A percentile compares a stretch with the other conserved stretches of the same genome.
Conservation (phyloP, 2,797 vertebrate species). For the Synanceia verrucosa region DNA sequence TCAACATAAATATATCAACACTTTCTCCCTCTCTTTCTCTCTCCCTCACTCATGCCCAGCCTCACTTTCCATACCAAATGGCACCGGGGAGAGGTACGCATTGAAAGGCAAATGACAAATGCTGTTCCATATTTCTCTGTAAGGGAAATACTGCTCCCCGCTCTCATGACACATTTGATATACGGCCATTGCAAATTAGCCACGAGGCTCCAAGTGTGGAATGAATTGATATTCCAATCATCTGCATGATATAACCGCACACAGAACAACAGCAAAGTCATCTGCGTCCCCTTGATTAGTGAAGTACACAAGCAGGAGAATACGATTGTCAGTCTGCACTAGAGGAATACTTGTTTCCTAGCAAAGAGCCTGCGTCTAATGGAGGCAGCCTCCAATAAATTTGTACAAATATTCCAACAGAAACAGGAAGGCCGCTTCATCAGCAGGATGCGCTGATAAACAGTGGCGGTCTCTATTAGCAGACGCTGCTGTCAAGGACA, state of each 20-base stretch:
- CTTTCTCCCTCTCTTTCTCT: slow-evolving; percentile 18
- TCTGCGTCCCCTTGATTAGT: slow-evolving; percentile 74
- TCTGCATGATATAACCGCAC: slow-evolving; percentile 70
- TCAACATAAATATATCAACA: slow-evolving; percentile 45
- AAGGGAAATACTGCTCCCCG: slow-evolving; percentile 41
- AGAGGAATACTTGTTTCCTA: slow-evolving; percentile 56
- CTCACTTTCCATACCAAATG: slow-evolving; percentile 32
- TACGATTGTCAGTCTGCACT: slow-evolving; percentile 68
- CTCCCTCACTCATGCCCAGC: background rate
- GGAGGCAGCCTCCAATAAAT: slow-evolving; percentile 64
- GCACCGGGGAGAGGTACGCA: slow-evolving; percentile 28
- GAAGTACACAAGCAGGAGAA: slow-evolving; percentile 69
- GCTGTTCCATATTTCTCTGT: slow-evolving; percentile 43
- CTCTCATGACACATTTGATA: slow-evolving; percentile 66
- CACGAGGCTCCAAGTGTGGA: slow-evolving; percentile 61
- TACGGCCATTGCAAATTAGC: slow-evolving; percentile 71
- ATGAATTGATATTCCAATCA: slow-evolving; percentile 77
- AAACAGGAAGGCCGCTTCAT: slow-evolving; percentile 60
- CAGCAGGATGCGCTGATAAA: slow-evolving; percentile 64
- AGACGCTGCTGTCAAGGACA: slow-evolving; percentile 51
- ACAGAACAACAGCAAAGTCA: slow-evolving; percentile 68
- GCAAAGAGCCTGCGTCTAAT: slow-evolving; percentile 62
- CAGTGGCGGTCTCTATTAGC: slow-evolving; percentile 59
- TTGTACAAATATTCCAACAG: slow-evolving; percentile 69
- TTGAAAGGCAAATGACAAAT: slow-evolving; percentile 54